These are phyloP conservation scores for Choristoneura rosaceana DNA, from an alignment of 2,888 invertebrate species.

Conservation along the genomic window DNA sequence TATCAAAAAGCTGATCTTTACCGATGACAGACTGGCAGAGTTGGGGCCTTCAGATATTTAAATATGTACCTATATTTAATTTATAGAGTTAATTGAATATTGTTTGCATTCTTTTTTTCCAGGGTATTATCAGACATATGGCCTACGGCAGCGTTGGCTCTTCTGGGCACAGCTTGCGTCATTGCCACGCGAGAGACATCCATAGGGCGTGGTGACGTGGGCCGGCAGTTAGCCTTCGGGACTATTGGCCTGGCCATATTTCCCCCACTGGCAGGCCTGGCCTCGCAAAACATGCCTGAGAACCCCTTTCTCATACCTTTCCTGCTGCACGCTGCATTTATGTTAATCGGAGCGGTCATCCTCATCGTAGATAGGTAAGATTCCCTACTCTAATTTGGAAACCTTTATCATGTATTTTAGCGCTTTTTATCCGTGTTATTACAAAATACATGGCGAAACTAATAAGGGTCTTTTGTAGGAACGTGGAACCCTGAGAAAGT, in stretches of 20 bases:
- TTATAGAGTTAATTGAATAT: no score
- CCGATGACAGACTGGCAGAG: no score
- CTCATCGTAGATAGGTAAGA: slow-evolving; percentile 82
- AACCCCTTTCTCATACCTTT: slow-evolving; percentile 84
- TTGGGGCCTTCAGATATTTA: no score
- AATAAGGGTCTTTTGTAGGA: no score
- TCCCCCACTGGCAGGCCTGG: slow-evolving; percentile 86
- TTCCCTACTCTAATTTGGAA: neutral
- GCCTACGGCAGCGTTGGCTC: slow-evolving; percentile 89
- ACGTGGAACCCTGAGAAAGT: no score
- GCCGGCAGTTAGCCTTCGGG: slow-evolving; percentile 91
- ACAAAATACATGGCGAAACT: no score
- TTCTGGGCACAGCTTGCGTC: slow-evolving; percentile 91
- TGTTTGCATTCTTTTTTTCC: slow-evolving; percentile 38
- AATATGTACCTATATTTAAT: no score
- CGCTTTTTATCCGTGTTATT: no score
- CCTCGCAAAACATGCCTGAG: slow-evolving; percentile 68
- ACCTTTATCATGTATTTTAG: no score
- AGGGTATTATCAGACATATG: slow-evolving; percentile 91
- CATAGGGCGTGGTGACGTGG: slow-evolving; percentile 91
- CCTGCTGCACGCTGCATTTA: slow-evolving; percentile 84
- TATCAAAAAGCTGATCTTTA: no score
- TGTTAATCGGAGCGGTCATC: slow-evolving; percentile 86
- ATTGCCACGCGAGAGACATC: slow-evolving; percentile 93
- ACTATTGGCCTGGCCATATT: slow-evolving; percentile 90